Evolutionary conservation across 2,797 vertebrate genomes (phyloP).

Genomic region (Chelon labrosus): DNA sequence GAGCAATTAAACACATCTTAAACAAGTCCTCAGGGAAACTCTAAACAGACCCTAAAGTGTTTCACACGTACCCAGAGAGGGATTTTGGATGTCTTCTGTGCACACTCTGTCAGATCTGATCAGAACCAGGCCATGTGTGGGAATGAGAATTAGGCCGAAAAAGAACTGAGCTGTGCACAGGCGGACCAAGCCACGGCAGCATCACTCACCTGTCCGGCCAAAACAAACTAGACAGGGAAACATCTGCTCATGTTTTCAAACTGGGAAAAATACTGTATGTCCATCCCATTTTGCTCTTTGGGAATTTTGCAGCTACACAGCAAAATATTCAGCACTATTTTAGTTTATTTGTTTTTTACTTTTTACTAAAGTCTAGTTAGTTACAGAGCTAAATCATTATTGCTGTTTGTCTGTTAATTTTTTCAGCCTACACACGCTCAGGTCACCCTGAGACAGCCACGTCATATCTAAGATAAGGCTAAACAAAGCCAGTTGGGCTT

Average conservation of each 20-base stretch:
- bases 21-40: slow-evolving; percentile 69
- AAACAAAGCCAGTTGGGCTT: too few relatives aligned
- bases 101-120: slow-evolving; percentile 88
- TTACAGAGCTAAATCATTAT: background rate
- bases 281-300: slow-evolving; percentile 27
- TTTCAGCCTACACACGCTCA: too few relatives aligned
- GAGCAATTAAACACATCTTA: slow-evolving; percentile 68
- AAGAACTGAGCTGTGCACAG: slow-evolving; percentile 84
- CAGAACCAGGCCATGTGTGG: slow-evolving; percentile 87
- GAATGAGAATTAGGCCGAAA: slow-evolving; percentile 90
- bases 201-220: slow-evolving; percentile 90
- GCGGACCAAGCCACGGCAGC: slow-evolving; percentile 87
- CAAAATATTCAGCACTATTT: slow-evolving; percentile 21
- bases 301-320: slow-evolving; percentile 38
- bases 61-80: slow-evolving; percentile 49
- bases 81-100: slow-evolving; percentile 49
- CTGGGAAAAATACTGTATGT: slow-evolving; percentile 46
- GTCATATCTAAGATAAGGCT: too few relatives aligned
- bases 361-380: background rate
- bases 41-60: slow-evolving; percentile 65
- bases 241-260: slow-evolving; percentile 88
- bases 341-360: background rate
- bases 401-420: too few relatives aligned
- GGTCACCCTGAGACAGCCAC: too few relatives aligned
- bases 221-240: slow-evolving; percentile 87